Percentiles rank a stretch among this genome's conserved stretches.
phyloP scores from a whole-genome alignment of 2,888 invertebrate species.

The Podabrus alpinus region DNA sequence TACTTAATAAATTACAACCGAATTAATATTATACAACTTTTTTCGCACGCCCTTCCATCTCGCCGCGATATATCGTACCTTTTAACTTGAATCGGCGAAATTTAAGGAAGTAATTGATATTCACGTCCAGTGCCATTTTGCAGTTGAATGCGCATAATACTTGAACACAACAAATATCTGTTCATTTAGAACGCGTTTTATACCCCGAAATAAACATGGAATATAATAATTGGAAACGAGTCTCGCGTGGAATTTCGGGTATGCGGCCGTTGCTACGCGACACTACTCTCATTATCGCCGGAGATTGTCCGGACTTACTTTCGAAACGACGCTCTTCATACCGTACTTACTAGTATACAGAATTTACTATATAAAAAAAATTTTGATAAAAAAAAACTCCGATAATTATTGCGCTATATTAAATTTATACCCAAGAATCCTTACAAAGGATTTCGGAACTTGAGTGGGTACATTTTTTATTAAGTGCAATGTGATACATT shows the following conservation, averaged over 20 bases:
- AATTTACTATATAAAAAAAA: neutral
- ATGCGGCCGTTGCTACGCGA: slow-evolving; percentile 45
- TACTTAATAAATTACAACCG: neutral
- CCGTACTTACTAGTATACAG: neutral
- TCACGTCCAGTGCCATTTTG: neutral
- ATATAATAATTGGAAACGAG: slow-evolving; percentile 48
- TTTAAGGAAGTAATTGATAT: neutral
- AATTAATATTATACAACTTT: neutral
- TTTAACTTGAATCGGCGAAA: neutral
- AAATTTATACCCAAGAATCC: neutral
- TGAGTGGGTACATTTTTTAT: neutral
- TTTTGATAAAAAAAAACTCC: neutral
- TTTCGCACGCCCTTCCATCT: neutral
- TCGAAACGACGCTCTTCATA: slow-evolving; percentile 9
- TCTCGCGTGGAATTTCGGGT: slow-evolving; percentile 46
- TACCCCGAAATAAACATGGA: slow-evolving; percentile 49
- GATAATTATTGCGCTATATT: neutral
- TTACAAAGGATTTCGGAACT: neutral
- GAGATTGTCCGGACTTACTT: slow-evolving; percentile 25
- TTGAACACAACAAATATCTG: slow-evolving; percentile 47
- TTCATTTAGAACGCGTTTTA: slow-evolving; percentile 41
- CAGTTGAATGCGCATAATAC: slow-evolving; percentile 12
- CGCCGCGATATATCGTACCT: too few species aligned
- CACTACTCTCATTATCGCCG: slow-evolving; percentile 41
- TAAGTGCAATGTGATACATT: neutral